Evolutionary conservation across 2,888 invertebrate genomes (phyloP).

Genomic region (Leptogaster cylindrica): DNA sequence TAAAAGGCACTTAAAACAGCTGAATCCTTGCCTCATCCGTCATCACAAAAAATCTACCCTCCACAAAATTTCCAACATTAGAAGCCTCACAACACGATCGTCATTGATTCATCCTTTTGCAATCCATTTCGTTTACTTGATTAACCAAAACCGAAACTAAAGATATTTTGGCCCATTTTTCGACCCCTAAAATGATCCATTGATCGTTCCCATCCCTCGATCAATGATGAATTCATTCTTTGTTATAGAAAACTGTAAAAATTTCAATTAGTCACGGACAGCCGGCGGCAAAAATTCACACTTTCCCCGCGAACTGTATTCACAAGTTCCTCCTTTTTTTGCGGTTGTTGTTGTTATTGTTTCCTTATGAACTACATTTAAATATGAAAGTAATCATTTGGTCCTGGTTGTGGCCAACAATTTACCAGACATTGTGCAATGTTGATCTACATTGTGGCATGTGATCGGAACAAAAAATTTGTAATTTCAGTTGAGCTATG

Average conservation of each 20-base stretch:
- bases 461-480: not conserved
- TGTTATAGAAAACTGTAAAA: conserved; percentile 58
- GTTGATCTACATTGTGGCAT: not conserved
- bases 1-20: too few species aligned
- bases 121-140: too few species aligned
- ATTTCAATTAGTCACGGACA: conserved; percentile 63
- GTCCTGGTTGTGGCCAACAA: not conserved
- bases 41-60: too few species aligned
- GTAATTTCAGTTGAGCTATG: not conserved
- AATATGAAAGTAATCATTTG: conserved; percentile 20
- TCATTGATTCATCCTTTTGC: too few species aligned
- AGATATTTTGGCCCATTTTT: not conserved
- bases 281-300: conserved; percentile 52
- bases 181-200: not conserved
- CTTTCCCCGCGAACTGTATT: not conserved
- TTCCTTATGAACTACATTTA: conserved; percentile 10
- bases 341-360: not conserved
- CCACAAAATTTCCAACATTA: too few species aligned
- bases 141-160: conserved; percentile 22
- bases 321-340: not conserved
- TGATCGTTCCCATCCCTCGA: conserved; percentile 11
- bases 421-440: not conserved
- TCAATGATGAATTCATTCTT: conserved; percentile 1
- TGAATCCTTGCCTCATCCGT: too few species aligned
- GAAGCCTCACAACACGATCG: too few species aligned